phyloP scores from a whole-genome alignment of 2,888 invertebrate genomes.

The Charanyca ferruginea region DNA sequence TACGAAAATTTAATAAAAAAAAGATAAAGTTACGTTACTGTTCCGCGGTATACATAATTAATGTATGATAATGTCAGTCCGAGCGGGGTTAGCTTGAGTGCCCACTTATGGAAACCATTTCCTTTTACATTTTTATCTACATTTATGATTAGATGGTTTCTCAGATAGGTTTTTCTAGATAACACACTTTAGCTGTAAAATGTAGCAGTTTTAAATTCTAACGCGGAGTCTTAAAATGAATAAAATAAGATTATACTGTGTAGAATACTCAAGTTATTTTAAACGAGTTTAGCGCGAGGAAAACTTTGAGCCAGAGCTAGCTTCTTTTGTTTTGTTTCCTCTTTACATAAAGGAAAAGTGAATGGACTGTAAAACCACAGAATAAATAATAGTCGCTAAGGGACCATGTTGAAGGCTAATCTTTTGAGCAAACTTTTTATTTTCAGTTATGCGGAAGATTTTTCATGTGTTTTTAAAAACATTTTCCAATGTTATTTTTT shows the following conservation, averaged over 20 bases:
- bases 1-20: conserved; percentile 67
- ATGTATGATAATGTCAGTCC: conserved; percentile 78
- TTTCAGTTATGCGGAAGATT: background rate
- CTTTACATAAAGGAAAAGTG: conserved; percentile 29
- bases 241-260: conserved; percentile 30
- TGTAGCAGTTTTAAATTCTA: conserved; percentile 30
- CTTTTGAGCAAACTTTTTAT: conserved; percentile 8
- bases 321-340: conserved; percentile 36
- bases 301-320: conserved; percentile 34
- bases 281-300: conserved; percentile 20
- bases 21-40: conserved; percentile 71
- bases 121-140: conserved; percentile 61
- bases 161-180: conserved; percentile 47
- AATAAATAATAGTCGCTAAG: conserved; percentile 35
- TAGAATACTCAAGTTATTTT: conserved; percentile 33
- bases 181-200: conserved; percentile 23
- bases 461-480: too few species aligned
- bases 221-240: conserved; percentile 16
- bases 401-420: conserved; percentile 16
- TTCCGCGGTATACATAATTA: conserved; percentile 79
- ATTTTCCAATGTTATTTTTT: background rate
- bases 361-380: conserved; percentile 37
- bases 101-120: conserved; percentile 70
- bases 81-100: conserved; percentile 70
- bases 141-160: conserved; percentile 53